Percentiles rank a stretch among this genome's conserved stretches.
Evolutionary conservation across 2,888 invertebrate genomes (phyloP).

Genomic region (Macaria notata): DNA sequence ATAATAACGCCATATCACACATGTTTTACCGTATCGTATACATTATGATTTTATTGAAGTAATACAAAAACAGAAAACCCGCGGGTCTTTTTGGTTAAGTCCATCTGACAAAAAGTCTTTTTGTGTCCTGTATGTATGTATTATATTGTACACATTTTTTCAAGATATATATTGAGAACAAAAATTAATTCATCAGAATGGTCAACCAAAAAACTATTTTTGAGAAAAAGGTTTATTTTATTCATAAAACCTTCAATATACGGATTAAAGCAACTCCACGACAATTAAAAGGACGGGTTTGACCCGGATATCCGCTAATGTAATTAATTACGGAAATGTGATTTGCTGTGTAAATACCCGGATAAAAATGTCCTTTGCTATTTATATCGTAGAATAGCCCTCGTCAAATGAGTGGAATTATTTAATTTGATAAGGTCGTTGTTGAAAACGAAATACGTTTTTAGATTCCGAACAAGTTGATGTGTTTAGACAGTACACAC

Average conservation of each 20-base stretch:
- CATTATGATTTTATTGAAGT: too few species aligned
- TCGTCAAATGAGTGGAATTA: not conserved
- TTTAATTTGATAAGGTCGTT: not conserved
- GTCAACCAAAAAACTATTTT: not conserved
- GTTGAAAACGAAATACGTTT: not conserved
- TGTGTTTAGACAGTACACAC: too few species aligned
- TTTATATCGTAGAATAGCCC: not conserved
- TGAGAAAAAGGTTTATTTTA: not conserved
- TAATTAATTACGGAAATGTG: slow-evolving; percentile 15
- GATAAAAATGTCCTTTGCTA: not conserved
- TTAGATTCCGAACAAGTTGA: not conserved
- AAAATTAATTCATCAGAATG: too few species aligned
- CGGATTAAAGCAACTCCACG: slow-evolving; percentile 6
- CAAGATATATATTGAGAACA: too few species aligned
- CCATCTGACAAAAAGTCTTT: too few species aligned
- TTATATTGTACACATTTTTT: too few species aligned
- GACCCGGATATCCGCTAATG: slow-evolving; percentile 13
- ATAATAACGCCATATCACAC: too few species aligned
- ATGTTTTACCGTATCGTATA: too few species aligned
- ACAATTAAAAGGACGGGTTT: slow-evolving; percentile 15
- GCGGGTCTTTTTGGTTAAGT: too few species aligned
- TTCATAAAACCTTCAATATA: slow-evolving; percentile 5
- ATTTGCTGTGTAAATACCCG: not conserved
- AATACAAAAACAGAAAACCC: too few species aligned
- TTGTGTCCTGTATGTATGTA: too few species aligned